Evolutionary conservation across 2,888 invertebrate genomes (phyloP).

Genomic region (Crossocerus cetratus): DNA sequence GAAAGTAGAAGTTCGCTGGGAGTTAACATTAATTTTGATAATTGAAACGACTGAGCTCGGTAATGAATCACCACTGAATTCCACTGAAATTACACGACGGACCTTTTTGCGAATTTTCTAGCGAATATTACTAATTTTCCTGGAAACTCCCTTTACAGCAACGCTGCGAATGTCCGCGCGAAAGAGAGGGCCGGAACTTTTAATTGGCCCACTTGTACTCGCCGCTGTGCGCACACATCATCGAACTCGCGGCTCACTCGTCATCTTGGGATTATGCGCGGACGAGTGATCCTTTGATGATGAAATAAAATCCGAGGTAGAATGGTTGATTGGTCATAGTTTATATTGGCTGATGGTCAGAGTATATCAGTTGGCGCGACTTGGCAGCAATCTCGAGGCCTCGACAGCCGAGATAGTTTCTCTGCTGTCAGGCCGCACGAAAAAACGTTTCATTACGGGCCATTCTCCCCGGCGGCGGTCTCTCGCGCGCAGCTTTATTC

Average conservation of each 20-base stretch:
- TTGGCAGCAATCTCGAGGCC: no score
- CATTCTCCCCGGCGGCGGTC: conserved; percentile 37
- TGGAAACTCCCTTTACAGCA: not conserved
- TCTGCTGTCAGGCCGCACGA: conserved; percentile 14
- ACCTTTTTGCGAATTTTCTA: conserved; percentile 24
- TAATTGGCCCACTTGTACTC: no score
- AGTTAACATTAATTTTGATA: conserved; percentile 44
- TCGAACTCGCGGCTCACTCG: no score
- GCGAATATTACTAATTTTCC: conserved; percentile 41
- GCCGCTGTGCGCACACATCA: no score
- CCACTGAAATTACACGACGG: conserved; percentile 26
- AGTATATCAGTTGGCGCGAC: no score
- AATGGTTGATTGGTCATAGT: no score
- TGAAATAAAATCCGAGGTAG: no score
- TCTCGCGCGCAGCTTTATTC: conserved; percentile 27
- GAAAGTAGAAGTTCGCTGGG: not conserved
- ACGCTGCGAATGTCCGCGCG: no score
- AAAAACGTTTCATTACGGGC: conserved; percentile 47
- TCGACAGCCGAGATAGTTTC: not conserved
- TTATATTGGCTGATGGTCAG: no score
- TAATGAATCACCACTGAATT: conserved; percentile 34
- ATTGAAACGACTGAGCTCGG: conserved; percentile 19
- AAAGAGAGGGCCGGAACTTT: no score
- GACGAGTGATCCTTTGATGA: no score
- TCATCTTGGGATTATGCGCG: no score